Evolutionary conservation across 2,888 invertebrate species (phyloP).

Genomic region (Coremacera marginata): DNA sequence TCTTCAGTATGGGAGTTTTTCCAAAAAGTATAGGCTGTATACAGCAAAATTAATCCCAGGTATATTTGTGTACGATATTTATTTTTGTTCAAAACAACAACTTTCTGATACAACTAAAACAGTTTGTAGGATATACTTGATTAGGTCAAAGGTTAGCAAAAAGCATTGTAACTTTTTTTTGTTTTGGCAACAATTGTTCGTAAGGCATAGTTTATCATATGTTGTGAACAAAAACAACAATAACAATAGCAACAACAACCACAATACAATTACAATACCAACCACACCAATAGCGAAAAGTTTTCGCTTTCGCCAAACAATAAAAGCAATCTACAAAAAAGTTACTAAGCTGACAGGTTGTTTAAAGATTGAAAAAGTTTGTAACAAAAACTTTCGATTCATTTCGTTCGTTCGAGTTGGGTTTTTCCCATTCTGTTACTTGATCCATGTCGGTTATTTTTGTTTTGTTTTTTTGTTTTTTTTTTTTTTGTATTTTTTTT

Average conservation of each 20-base stretch:
- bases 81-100: not conserved
- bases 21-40: no score
- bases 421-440: not conserved
- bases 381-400: slow-evolving; percentile 20
- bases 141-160: no score
- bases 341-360: slow-evolving; percentile 17
- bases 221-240: not conserved
- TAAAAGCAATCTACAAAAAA: slow-evolving; percentile 2
- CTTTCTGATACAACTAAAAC: not conserved
- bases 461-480: not conserved
- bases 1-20: no score
- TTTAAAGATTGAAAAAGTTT: slow-evolving; percentile 29
- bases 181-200: not conserved
- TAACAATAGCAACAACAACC: not conserved
- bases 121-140: no score
- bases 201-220: slow-evolving; percentile 19
- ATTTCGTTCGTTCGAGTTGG: not conserved
- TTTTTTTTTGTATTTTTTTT: not conserved
- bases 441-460: not conserved
- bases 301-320: not conserved
- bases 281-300: not conserved
- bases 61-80: not conserved
- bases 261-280: not conserved
- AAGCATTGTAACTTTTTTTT: no score
- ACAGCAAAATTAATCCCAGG: no score